Percentiles rank a stretch among this genome's conserved stretches.
Evolutionary conservation across 1,140 invertebrate species (phyloP).

Genomic region (Habropoda laboriosa): DNA sequence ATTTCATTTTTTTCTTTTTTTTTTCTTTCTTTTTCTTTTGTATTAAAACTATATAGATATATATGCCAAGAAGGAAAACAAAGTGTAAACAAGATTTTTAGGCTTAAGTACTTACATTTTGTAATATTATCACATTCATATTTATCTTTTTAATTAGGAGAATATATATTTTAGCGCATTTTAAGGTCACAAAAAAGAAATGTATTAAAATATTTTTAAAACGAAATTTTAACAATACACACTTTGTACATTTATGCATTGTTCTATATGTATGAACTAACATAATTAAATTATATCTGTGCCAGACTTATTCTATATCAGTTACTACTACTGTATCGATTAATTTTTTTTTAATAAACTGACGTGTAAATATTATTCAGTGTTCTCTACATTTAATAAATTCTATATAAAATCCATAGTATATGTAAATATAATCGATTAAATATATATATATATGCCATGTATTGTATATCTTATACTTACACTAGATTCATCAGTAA

Average conservation of each 20-base stretch:
- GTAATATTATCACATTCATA: slow-evolving; percentile 20
- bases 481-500: background rate
- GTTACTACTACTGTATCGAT: slow-evolving; percentile 59
- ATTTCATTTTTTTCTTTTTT: no score
- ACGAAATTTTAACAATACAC: slow-evolving; percentile 27
- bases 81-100: slow-evolving; percentile 29
- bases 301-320: slow-evolving; percentile 66
- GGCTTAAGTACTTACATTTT: slow-evolving; percentile 12
- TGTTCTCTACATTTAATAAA: slow-evolving; percentile 52
- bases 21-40: no score
- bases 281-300: slow-evolving; percentile 60
- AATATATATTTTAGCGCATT: slow-evolving; percentile 26
- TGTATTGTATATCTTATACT: slow-evolving; percentile 41
- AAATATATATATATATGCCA: slow-evolving; percentile 41
- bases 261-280: slow-evolving; percentile 48
- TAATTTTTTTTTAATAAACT: slow-evolving; percentile 69
- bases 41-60: slow-evolving; percentile 15
- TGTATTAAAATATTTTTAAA: slow-evolving; percentile 26
- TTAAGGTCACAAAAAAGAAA: background rate
- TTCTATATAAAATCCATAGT: slow-evolving; percentile 21
- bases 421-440: slow-evolving; percentile 1
- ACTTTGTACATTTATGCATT: slow-evolving; percentile 52
- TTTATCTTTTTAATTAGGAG: slow-evolving; percentile 31
- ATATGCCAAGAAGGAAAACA: slow-evolving; percentile 12
- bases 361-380: slow-evolving; percentile 58